Evolutionary conservation across 2,113 vertebrate genomes (phyloP).

Genomic region (Oreochromis aureus): DNA sequence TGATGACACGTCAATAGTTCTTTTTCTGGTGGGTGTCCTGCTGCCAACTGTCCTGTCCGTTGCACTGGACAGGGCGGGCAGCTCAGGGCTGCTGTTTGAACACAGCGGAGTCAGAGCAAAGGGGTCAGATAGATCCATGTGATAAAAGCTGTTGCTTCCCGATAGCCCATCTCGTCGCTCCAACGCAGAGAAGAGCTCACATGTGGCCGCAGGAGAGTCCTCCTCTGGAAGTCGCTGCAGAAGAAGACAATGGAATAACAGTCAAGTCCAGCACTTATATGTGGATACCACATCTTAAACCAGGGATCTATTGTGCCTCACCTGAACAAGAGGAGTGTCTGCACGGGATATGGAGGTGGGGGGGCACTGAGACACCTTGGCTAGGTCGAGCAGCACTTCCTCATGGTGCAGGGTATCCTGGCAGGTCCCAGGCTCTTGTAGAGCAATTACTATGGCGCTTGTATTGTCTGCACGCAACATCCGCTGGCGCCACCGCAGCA

Average conservation of each 20-base stretch:
- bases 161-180: slow-evolving; percentile 50
- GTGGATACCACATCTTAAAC: not conserved
- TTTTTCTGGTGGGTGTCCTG: slow-evolving; percentile 28
- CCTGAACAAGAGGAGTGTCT: slow-evolving; percentile 68
- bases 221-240: slow-evolving; percentile 29
- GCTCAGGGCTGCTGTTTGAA: slow-evolving; percentile 74
- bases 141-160: slow-evolving; percentile 43
- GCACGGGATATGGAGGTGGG: slow-evolving; percentile 71
- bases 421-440: slow-evolving; percentile 71
- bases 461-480: slow-evolving; percentile 97
- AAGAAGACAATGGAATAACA: not conserved
- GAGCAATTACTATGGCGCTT: slow-evolving; percentile 89
- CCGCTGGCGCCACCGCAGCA: slow-evolving; percentile 90
- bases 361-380: slow-evolving; percentile 74
- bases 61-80: slow-evolving; percentile 54
- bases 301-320: not conserved
- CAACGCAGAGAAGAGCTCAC: slow-evolving; percentile 50
- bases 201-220: slow-evolving; percentile 35
- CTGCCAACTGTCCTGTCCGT: slow-evolving; percentile 22
- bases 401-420: slow-evolving; percentile 71
- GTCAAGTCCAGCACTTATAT: not conserved
- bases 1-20: slow-evolving; percentile 5
- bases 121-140: slow-evolving; percentile 3
- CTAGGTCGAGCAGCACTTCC: slow-evolving; percentile 85
- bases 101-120: slow-evolving; percentile 59